Conservation (phyloP, 2,113 vertebrate species). For the Lepus europaeus region DNA sequence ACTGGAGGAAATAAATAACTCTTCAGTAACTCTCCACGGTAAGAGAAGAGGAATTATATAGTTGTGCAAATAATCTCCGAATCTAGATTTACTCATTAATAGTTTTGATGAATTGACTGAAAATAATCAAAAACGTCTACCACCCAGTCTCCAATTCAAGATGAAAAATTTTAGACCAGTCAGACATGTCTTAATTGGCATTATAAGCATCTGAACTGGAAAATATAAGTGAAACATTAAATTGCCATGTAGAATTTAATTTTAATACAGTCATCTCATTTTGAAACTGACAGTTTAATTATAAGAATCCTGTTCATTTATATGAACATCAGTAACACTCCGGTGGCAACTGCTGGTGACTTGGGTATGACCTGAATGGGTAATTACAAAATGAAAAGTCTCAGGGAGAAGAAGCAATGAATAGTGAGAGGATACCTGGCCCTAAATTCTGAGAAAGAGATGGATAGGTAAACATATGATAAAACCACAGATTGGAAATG, state of each 20-base stretch:
- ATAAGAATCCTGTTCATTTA: neutral
- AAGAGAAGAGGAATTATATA: neutral
- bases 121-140: neutral
- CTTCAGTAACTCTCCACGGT: neutral
- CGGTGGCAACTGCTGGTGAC: neutral
- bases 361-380: neutral
- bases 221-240: neutral
- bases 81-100: neutral
- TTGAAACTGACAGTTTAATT: neutral
- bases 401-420: neutral
- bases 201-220: neutral
- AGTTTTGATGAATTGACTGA: neutral
- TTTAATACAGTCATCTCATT: neutral
- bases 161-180: neutral
- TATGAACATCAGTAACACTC: neutral
- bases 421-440: too few relatives aligned
- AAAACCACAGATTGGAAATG: neutral
- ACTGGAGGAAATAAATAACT: neutral
- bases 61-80: neutral
- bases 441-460: neutral
- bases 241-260: neutral
- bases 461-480: too few relatives aligned
- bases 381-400: neutral
- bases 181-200: neutral
- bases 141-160: neutral